Evolutionary conservation across 2,888 invertebrate species (phyloP), one percentile per base, ranked within the genome.

Genomic region (Lasiommata megera): DNA sequence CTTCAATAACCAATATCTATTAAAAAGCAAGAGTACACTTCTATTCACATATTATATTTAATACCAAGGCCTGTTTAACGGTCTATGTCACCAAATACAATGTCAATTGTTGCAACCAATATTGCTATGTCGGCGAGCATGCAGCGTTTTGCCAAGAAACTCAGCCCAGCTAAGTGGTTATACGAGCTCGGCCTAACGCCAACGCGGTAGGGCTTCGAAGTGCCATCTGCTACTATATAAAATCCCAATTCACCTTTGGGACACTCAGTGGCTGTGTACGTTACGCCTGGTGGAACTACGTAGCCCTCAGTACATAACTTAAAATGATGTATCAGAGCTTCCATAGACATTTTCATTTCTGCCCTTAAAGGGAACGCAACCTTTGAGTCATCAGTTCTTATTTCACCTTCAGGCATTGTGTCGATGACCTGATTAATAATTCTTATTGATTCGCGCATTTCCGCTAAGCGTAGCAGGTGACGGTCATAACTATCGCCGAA

Each of bases 221-320:
- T 92, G 5, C 98, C 97, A 79, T 98, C 96, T 0, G 97, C 94
- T 1, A 97, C 95, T 71, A 98, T 89, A 77, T 96, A 97, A 1
- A 98, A 92, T 1, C 96, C 97, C 77, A 97, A 93, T 82, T 98
- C 97, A 40, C 94, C 95, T 92, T 97, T 98, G 0, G 97, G 97
- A 56, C 94, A 94, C 81, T 98, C 97, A 1, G 94, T 92, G 23
- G 94, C 92, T 0, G 95, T 94, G 72, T 97, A 98, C 0, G 96
- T 96, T 1, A 92, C 80, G 0, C 97, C 97, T 14, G 97, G 95
- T 0, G 97, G 97, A 17, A 98, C 97, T 28, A 92, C 90, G 77
- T 94, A 95, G 0, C 97, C 97, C 80, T 96, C 94, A 1, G 94
- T 93, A 77, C 94, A 97, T 60, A 96, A 89, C 79, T 97, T 97